These are phyloP conservation scores for Jacana jacana DNA, from an alignment of 2,113 vertebrate genomes.

Conservation along the genomic window DNA sequence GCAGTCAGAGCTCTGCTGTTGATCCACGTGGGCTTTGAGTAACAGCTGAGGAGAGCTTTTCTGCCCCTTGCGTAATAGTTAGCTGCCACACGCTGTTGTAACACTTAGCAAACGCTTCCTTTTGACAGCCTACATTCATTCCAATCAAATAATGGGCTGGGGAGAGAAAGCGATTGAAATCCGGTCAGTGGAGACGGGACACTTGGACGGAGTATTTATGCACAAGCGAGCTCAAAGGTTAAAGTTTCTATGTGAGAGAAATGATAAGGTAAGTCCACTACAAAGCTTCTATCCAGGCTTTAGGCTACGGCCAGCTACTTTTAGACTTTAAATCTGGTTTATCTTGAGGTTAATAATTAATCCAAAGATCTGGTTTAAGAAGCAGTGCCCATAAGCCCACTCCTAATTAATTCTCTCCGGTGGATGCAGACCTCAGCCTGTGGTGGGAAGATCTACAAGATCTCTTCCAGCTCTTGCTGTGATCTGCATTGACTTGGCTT, in stretches of 20 bases:
- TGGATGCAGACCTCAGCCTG: background rate
- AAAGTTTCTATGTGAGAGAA: slow-evolving; percentile 99
- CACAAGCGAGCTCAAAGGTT: slow-evolving; percentile 99
- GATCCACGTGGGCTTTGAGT: slow-evolving; percentile 46
- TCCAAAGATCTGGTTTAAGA: slow-evolving; percentile 42
- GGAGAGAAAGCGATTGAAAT: slow-evolving; percentile 99
- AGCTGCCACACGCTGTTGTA: slow-evolving; percentile 54
- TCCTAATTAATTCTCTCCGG: background rate
- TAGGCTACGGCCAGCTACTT: slow-evolving; percentile 60
- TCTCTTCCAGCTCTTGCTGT: background rate
- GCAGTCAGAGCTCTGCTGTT: slow-evolving; percentile 48
- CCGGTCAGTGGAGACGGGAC: slow-evolving; percentile 99
- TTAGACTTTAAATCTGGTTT: slow-evolving; percentile 62
- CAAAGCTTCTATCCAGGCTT: slow-evolving; percentile 59
- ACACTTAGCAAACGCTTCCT: slow-evolving; percentile 67
- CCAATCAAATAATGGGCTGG: slow-evolving; percentile 99
- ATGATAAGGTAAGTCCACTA: slow-evolving; percentile 92
- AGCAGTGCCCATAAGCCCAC: background rate
- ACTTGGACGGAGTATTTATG: slow-evolving; percentile 99
- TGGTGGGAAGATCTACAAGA: background rate
- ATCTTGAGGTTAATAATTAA: slow-evolving; percentile 60
- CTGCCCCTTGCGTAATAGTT: slow-evolving; percentile 37
- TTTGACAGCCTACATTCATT: slow-evolving; percentile 98
- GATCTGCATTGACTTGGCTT: background rate
- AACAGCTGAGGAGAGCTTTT: slow-evolving; percentile 53